phyloP scores from a whole-genome alignment of 1,140 invertebrate species.

The Apis cerana region DNA sequence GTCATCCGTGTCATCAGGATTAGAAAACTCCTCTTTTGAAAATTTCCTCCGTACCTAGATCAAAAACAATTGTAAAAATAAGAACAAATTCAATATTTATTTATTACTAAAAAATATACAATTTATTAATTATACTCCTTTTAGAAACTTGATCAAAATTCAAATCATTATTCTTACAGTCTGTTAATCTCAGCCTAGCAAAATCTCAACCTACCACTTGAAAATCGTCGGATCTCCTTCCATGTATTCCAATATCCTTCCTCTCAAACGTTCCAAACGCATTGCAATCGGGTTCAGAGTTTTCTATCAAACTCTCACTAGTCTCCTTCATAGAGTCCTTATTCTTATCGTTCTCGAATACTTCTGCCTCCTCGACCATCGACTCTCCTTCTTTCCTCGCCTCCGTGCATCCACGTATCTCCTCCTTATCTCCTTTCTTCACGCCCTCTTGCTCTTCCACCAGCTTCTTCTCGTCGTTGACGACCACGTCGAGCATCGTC shows the following conservation, averaged over 20 bases:
- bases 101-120: neutral
- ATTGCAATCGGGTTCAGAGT: constrained; percentile 48
- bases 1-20: constrained; percentile 77
- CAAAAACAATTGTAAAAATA: neutral
- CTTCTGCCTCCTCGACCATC: constrained; percentile 45
- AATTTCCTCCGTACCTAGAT: constrained; percentile 69
- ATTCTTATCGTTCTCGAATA: constrained; percentile 44
- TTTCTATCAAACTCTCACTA: constrained; percentile 45
- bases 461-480: constrained; percentile 43
- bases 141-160: neutral
- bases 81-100: neutral
- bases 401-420: neutral
- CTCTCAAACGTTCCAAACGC: constrained; percentile 21
- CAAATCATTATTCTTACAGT: neutral
- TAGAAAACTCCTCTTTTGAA: constrained; percentile 76
- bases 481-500: constrained; percentile 57
- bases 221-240: constrained; percentile 69
- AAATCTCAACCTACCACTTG: constrained; percentile 56
- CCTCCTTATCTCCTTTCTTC: constrained; percentile 37
- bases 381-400: constrained; percentile 33
- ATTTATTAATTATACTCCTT: neutral
- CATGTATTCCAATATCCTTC: constrained; percentile 39
- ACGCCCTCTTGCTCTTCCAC: constrained; percentile 43
- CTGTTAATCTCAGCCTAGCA: neutral
- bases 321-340: constrained; percentile 35